Evolutionary conservation across 2,113 vertebrate species (phyloP).

Genomic region (Mobula birostris): DNA sequence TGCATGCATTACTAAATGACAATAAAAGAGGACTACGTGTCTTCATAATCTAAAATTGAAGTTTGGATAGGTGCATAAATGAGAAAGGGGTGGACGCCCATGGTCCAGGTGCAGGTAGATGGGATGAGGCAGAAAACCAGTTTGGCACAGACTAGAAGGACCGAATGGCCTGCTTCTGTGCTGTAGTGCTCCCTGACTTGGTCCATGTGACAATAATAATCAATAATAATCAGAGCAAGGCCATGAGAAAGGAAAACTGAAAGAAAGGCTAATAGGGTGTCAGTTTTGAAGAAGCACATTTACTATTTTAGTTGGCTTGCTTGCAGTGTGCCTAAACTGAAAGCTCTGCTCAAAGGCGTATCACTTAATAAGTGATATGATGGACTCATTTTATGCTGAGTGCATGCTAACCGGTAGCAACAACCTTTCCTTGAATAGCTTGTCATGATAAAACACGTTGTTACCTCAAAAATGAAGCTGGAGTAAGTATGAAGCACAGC

Average conservation of each 20-base stretch:
- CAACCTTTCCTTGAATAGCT: not conserved
- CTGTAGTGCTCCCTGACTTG: too few relatives aligned
- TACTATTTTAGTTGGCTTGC: not conserved
- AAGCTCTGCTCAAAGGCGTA: not conserved
- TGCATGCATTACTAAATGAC: too few relatives aligned
- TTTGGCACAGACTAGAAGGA: too few relatives aligned
- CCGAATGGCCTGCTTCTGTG: too few relatives aligned
- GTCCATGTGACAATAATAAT: too few relatives aligned
- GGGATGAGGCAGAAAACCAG: too few relatives aligned
- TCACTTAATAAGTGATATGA: not conserved
- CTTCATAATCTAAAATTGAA: too few relatives aligned
- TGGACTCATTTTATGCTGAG: not conserved
- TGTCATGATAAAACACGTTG: not conserved
- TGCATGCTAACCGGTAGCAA: not conserved
- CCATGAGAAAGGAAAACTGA: not conserved
- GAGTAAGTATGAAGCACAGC: not conserved
- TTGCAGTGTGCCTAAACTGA: not conserved
- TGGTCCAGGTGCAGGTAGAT: too few relatives aligned
- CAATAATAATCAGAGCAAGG: not conserved
- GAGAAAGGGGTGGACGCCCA: too few relatives aligned
- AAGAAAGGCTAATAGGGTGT: not conserved
- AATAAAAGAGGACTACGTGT: too few relatives aligned
- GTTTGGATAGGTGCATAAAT: too few relatives aligned
- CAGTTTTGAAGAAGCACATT: not conserved
- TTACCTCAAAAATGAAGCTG: not conserved